Conservation (phyloP, 2,888 invertebrate species). For the Encarsia formosa region DNA sequence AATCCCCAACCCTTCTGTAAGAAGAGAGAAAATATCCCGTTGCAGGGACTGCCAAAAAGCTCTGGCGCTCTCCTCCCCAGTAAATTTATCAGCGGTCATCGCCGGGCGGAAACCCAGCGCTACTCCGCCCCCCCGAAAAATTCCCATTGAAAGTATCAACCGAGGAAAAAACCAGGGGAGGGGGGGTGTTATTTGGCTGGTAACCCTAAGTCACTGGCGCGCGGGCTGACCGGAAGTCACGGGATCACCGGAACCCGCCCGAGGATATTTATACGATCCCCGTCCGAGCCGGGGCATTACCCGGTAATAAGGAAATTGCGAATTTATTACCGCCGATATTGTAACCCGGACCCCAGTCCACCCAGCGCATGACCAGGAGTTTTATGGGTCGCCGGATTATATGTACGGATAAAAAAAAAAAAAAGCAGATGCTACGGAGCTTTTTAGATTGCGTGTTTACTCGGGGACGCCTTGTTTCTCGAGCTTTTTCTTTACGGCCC, state of each 20-base stretch:
- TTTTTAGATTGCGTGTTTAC: conserved; percentile 12
- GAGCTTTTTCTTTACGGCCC: conserved; percentile 21
- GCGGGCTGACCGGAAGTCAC: conserved; percentile 52
- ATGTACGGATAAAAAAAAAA: neutral
- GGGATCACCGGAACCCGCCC: conserved; percentile 51
- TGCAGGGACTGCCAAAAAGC: too few relatives aligned
- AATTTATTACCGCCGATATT: conserved; percentile 49
- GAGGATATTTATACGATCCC: conserved; percentile 51
- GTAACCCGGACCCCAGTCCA: conserved; percentile 11
- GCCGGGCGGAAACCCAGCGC: conserved; percentile 46
- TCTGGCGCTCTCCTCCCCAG: conserved; percentile 35
- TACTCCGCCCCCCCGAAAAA: conserved; percentile 49
- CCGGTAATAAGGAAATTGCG: conserved; percentile 53
- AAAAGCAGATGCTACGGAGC: neutral
- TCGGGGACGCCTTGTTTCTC: conserved; percentile 24
- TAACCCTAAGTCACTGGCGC: conserved; percentile 50
- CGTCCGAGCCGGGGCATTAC: conserved; percentile 49
- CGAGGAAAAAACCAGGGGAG: conserved; percentile 22
- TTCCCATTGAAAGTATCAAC: conserved; percentile 46
- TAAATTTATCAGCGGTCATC: conserved; percentile 51
- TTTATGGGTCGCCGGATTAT: neutral
- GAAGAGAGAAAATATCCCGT: too few relatives aligned
- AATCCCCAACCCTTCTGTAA: conserved; percentile 8
- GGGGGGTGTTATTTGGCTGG: conserved; percentile 1
- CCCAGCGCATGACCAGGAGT: neutral